Evolutionary conservation across 2,797 vertebrate species (phyloP), one percentile per base, ranked within the genome.

Genomic region (Vireo griseus): DNA sequence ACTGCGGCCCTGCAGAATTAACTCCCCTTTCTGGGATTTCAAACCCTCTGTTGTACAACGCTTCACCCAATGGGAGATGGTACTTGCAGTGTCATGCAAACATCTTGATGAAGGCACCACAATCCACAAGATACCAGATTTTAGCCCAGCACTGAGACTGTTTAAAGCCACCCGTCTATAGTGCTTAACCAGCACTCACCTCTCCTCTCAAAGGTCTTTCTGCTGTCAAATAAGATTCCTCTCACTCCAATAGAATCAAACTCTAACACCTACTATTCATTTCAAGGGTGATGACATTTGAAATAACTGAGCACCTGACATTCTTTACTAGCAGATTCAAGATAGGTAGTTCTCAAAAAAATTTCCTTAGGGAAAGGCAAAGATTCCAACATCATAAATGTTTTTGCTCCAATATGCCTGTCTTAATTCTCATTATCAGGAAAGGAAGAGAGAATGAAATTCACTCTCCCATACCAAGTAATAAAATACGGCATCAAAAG

Each of bases 331-430:
- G 45, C 31, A 86, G 48, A 80, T 71, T 37, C 1, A 4, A 82
- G 48, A 76, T 6, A 67, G 17, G 35, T 7, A 65, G 33, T 5
- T 79, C 51, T 79, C 63, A 12, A 90, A 66, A 66, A 84, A 57
- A 72, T 40, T 72, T 90, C 59, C 44, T 62, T 28, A 73, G 6
- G 59, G 39, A 80, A 93, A 83, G 26, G 50, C 37, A 61, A 65
- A 48, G 37, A 82, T 66, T 87, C 75, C 50, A 89, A 88, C 54
- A 77, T 55, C 48, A 69, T 51, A 86, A 86, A 86, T 15, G 45
- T 21, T 88, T 77, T 77, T 75, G 44, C 28, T 86, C 57, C 3
- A 6, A 54, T 76, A 33, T 79, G 71, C 51, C 50, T 69, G 42
- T 35, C 35, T 93, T 85, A 93, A 85, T 57, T 90, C 47, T 62